A percentile compares a stretch with the other conserved stretches of the same genome.
These are phyloP conservation scores for Coracias cyanogaster DNA, from an alignment of 2,797 vertebrate genomes.

Conservation along the genomic window DNA sequence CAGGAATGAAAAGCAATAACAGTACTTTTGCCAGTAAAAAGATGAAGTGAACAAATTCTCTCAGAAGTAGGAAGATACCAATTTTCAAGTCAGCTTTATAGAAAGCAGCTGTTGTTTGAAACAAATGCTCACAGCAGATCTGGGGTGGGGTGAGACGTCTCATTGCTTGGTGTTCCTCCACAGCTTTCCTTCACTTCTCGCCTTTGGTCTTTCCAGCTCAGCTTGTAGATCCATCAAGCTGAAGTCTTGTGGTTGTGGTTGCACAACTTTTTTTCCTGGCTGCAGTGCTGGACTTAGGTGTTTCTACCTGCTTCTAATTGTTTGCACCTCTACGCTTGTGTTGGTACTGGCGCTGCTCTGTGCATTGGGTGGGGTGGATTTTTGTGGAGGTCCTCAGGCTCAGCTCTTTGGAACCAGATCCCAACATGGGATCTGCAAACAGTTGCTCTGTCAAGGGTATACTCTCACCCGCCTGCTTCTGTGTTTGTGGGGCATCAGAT, in stretches of 20 bases:
- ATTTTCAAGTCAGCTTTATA: conserved; percentile 34
- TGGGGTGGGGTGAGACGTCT: neutral
- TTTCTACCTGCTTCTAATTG: neutral
- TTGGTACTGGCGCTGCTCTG: neutral
- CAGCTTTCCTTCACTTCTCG: neutral
- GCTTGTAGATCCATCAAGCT: neutral
- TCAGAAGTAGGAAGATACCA: conserved; percentile 33
- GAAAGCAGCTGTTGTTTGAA: conserved; percentile 30
- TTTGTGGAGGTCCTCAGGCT: neutral
- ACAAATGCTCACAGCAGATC: neutral
- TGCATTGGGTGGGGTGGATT: neutral
- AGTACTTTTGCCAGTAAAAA: conserved; percentile 43
- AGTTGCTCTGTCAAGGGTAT: neutral
- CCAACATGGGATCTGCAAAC: neutral
- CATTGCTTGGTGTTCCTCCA: neutral
- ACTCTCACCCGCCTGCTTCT: neutral
- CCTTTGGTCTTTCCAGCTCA: neutral
- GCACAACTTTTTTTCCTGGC: neutral
- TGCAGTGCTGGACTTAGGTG: neutral
- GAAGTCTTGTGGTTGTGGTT: neutral
- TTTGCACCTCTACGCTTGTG: neutral
- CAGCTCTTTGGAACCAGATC: neutral
- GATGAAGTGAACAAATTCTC: conserved; percentile 11
- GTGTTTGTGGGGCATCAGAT: neutral
- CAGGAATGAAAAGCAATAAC: conserved; percentile 52